phyloP scores from a whole-genome alignment of 2,113 vertebrate species.

The Brachyistius frenatus region DNA sequence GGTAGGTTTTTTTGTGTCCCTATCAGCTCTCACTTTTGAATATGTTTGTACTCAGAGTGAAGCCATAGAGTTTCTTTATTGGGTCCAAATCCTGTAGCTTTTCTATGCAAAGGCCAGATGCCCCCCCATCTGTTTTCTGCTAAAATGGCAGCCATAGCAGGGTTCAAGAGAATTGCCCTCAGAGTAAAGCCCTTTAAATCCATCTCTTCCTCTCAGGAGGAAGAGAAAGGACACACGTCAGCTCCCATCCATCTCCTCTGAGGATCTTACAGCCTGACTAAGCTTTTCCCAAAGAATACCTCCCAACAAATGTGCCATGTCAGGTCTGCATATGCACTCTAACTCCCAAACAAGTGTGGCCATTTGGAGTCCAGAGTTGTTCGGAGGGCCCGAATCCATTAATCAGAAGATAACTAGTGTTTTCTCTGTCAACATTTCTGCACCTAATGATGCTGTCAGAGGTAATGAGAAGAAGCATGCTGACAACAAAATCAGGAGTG shows the following conservation, averaged over 20 bases:
- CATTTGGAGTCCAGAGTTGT: slow-evolving; percentile 48
- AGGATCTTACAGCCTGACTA: slow-evolving; percentile 53
- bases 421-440: slow-evolving; percentile 44
- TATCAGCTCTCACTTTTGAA: neutral
- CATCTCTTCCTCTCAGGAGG: slow-evolving; percentile 66
- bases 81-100: slow-evolving; percentile 25
- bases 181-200: slow-evolving; percentile 62
- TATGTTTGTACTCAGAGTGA: slow-evolving; percentile 10
- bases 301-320: slow-evolving; percentile 63
- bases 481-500: slow-evolving; percentile 12
- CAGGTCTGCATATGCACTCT: slow-evolving; percentile 32
- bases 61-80: slow-evolving; percentile 7
- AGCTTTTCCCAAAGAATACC: slow-evolving; percentile 59
- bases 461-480: neutral
- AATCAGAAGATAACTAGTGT: slow-evolving; percentile 35
- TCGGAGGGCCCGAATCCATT: slow-evolving; percentile 11
- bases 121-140: slow-evolving; percentile 67
- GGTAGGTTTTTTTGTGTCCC: neutral
- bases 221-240: slow-evolving; percentile 58
- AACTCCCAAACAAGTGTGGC: slow-evolving; percentile 39
- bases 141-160: slow-evolving; percentile 48
- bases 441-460: slow-evolving; percentile 10
- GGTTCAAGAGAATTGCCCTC: slow-evolving; percentile 63
- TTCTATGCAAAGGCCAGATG: slow-evolving; percentile 18
- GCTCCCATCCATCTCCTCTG: slow-evolving; percentile 40